Evolutionary conservation across 1,140 invertebrate genomes (phyloP).

Genomic region (Lordiphosa stackelbergi): DNA sequence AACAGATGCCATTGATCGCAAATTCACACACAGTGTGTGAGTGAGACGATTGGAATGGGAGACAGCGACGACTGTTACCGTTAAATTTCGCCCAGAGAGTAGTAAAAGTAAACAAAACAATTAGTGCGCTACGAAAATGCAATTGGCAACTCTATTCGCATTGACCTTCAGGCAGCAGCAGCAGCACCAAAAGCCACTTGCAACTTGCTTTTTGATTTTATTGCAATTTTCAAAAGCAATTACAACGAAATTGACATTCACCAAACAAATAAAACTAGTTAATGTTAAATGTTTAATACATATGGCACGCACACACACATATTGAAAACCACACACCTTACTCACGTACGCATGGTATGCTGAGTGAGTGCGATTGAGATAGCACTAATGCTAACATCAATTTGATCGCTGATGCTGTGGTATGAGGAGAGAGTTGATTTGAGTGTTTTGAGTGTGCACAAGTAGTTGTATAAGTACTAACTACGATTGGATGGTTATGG

Average conservation of each 20-base stretch:
- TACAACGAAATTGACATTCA: slow-evolving; percentile 72
- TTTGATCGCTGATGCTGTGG: slow-evolving; percentile 9
- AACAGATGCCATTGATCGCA: slow-evolving; percentile 63
- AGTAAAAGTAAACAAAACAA: slow-evolving; percentile 71
- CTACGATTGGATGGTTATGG: neutral
- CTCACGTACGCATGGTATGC: neutral
- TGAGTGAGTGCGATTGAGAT: neutral
- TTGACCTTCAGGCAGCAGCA: slow-evolving; percentile 45
- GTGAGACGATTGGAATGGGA: neutral
- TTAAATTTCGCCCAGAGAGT: slow-evolving; percentile 55
- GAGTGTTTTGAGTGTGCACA: neutral
- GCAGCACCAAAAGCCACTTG: slow-evolving; percentile 13
- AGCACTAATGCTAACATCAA: neutral
- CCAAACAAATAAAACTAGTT: slow-evolving; percentile 68
- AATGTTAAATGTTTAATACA: slow-evolving; percentile 34
- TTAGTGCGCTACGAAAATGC: slow-evolving; percentile 46
- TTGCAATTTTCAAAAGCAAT: slow-evolving; percentile 39
- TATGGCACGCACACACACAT: slow-evolving; percentile 28
- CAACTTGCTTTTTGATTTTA: slow-evolving; percentile 40
- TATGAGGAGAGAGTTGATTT: neutral
- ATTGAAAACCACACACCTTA: neutral
- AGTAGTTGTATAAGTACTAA: neutral
- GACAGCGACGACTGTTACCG: slow-evolving; percentile 28
- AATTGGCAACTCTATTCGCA: slow-evolving; percentile 28
- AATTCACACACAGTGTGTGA: slow-evolving; percentile 49